A percentile compares a stretch with the other conserved stretches of the same genome.
Conservation (phyloP, 2,888 invertebrate genomes). For the Onthophagus sagittarius region DNA sequence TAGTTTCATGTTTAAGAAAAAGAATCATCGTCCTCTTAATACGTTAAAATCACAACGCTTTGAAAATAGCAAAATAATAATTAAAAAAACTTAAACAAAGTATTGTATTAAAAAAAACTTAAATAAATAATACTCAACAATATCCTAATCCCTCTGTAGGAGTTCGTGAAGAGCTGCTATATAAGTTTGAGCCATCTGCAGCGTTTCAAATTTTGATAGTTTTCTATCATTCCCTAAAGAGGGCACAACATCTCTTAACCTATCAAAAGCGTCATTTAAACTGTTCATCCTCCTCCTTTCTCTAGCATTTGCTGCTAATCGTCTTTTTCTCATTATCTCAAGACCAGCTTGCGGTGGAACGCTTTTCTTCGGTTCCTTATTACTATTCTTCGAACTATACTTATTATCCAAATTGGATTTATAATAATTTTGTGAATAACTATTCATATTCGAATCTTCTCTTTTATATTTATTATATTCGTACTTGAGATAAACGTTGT, state of each 20-base stretch:
- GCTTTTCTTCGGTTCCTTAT: constrained; percentile 23
- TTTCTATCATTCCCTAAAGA: constrained; percentile 66
- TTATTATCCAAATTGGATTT: constrained; percentile 30
- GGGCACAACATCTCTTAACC: constrained; percentile 66
- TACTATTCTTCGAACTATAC: constrained; percentile 15
- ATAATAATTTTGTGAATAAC: constrained; percentile 36
- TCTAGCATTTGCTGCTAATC: constrained; percentile 70
- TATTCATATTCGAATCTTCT: constrained; percentile 25
- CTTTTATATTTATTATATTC: constrained; percentile 33
- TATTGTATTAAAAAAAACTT: background rate
- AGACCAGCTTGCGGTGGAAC: constrained; percentile 35
- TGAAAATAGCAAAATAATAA: constrained; percentile 3
- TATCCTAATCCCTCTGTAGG: constrained; percentile 46
- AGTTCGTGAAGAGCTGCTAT: constrained; percentile 66
- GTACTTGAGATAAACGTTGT: constrained; percentile 41
- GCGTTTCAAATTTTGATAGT: constrained; percentile 70
- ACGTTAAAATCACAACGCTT: constrained; percentile 10
- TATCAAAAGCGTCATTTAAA: constrained; percentile 69
- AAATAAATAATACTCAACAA: constrained; percentile 14
- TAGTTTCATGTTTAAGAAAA: background rate
- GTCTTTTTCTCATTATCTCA: constrained; percentile 54
- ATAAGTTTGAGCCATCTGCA: constrained; percentile 76
- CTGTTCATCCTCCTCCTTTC: constrained; percentile 71
- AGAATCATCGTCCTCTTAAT: background rate
- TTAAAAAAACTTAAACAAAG: background rate